phyloP scores from a whole-genome alignment of 2,113 vertebrate species.

The Ctenomys sociabilis region DNA sequence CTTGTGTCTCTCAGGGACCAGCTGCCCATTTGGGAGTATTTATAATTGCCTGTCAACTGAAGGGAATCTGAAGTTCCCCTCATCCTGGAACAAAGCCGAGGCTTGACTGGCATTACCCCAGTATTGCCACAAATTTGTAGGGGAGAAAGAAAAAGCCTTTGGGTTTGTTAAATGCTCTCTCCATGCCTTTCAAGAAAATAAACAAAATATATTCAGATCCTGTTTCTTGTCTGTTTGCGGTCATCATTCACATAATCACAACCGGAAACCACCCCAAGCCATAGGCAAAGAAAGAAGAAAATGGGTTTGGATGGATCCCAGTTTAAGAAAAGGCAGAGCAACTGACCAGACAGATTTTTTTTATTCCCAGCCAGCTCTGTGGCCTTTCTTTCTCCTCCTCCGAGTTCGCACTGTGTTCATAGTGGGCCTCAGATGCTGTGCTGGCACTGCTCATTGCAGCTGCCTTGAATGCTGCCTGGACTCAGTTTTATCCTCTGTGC shows the following conservation, averaged over 20 bases:
- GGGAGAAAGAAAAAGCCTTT: constrained; percentile 82
- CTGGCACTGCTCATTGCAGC: not conserved
- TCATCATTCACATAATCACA: constrained; percentile 77
- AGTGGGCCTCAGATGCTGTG: not conserved
- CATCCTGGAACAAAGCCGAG: constrained; percentile 84
- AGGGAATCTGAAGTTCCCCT: constrained; percentile 84
- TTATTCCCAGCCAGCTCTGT: constrained; percentile 32
- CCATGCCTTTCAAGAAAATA: constrained; percentile 80
- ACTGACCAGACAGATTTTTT: constrained; percentile 66
- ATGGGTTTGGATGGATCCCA: constrained; percentile 80
- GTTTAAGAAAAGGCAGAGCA: constrained; percentile 76
- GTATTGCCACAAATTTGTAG: constrained; percentile 84
- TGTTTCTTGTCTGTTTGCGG: constrained; percentile 81
- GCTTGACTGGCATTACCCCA: constrained; percentile 85
- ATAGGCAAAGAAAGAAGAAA: constrained; percentile 81
- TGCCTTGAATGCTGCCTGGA: not conserved
- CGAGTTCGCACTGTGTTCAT: not conserved
- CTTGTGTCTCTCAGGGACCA: not conserved
- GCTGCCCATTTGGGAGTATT: constrained; percentile 72
- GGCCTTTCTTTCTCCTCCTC: not conserved
- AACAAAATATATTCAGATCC: constrained; percentile 75
- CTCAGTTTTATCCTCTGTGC: not conserved
- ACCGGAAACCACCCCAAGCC: constrained; percentile 77
- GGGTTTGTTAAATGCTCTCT: constrained; percentile 81
- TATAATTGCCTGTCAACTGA: constrained; percentile 74